Evolutionary conservation across 2,888 invertebrate genomes (phyloP).

Genomic region (Beris chalybata): DNA sequence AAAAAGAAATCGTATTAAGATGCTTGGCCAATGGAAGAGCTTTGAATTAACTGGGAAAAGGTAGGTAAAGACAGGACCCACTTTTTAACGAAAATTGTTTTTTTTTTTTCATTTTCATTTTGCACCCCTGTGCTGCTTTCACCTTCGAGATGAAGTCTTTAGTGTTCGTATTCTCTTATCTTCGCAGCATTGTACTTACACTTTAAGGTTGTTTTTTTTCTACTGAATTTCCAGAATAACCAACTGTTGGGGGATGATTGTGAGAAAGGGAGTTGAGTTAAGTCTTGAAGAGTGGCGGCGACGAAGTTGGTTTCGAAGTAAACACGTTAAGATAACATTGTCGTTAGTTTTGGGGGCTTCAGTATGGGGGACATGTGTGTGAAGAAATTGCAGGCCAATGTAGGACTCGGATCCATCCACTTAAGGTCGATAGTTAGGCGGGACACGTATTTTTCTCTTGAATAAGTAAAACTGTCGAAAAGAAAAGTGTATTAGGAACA

Average conservation of each 20-base stretch:
- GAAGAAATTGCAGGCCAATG: constrained; percentile 23
- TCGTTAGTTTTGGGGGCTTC: constrained; percentile 28
- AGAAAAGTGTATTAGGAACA: constrained; percentile 14
- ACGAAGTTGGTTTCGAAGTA: constrained; percentile 7
- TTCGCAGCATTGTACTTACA: no score
- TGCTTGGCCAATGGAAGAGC: constrained; percentile 9
- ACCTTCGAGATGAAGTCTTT: no score
- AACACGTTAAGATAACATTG: constrained; percentile 32
- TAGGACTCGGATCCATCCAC: constrained; percentile 19
- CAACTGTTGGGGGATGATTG: no score
- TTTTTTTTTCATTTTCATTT: not conserved
- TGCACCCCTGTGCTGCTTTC: no score
- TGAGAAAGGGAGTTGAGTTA: no score
- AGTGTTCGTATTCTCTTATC: no score
- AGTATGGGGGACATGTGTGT: constrained; percentile 10
- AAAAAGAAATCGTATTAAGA: constrained; percentile 17
- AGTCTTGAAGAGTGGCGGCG: no score
- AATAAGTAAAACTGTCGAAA: constrained; percentile 37
- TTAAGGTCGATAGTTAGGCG: constrained; percentile 37
- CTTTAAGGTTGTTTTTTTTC: no score
- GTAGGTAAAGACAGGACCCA: constrained; percentile 16
- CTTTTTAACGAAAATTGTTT: constrained; percentile 31
- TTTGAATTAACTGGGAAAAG: constrained; percentile 27
- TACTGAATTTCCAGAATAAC: no score
- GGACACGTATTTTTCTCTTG: constrained; percentile 34